Percentiles rank a stretch among this genome's conserved stretches.
Evolutionary conservation across 2,888 invertebrate genomes (phyloP).

Genomic region (Microctonus aethiopoides): DNA sequence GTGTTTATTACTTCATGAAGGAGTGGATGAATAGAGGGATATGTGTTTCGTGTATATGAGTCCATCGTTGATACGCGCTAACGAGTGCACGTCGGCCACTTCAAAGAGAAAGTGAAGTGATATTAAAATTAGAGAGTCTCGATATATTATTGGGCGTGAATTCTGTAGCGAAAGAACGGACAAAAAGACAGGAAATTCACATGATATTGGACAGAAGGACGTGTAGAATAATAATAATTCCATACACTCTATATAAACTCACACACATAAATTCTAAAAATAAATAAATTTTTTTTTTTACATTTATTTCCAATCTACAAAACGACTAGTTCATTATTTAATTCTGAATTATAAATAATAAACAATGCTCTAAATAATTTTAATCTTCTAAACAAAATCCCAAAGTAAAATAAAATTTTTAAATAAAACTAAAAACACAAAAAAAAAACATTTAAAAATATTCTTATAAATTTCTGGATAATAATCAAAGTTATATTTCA

Average conservation of each 20-base stretch:
- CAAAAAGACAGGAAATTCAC: constrained; percentile 29
- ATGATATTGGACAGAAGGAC: background rate
- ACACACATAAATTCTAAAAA: too few species aligned
- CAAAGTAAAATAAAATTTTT: too few species aligned
- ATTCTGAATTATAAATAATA: too few species aligned
- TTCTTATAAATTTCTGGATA: background rate
- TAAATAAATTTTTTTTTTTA: too few species aligned
- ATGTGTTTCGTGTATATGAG: background rate
- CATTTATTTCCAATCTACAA: too few species aligned
- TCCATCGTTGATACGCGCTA: constrained; percentile 36
- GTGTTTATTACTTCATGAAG: background rate
- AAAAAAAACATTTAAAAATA: background rate
- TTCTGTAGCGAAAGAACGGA: constrained; percentile 26
- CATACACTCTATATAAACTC: too few species aligned
- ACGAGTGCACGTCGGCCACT: constrained; percentile 47
- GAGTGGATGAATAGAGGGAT: background rate
- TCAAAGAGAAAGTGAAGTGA: constrained; percentile 57
- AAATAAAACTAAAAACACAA: too few species aligned
- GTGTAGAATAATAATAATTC: background rate
- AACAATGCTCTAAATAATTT: too few species aligned
- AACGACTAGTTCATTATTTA: too few species aligned
- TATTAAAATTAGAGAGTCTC: constrained; percentile 59
- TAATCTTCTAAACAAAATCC: too few species aligned
- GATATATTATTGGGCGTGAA: constrained; percentile 45
- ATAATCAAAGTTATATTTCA: background rate